Evolutionary conservation across 2,113 vertebrate genomes (phyloP).

Genomic region (Sebastes fasciatus): DNA sequence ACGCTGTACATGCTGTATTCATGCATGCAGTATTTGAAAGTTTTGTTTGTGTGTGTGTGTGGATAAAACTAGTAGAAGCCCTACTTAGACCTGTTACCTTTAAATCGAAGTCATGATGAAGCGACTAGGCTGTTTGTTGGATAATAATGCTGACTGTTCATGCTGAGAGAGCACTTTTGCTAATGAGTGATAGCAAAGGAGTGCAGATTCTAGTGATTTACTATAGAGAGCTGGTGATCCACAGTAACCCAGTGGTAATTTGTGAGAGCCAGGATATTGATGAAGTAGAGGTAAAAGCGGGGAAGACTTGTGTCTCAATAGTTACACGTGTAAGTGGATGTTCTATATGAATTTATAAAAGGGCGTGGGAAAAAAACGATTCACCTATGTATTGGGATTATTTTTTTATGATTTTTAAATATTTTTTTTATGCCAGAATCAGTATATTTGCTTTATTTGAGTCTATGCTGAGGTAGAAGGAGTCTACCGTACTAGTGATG

Average conservation of each 20-base stretch:
- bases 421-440: too few species aligned
- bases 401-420: too few species aligned
- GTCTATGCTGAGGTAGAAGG: too few species aligned
- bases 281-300: background rate
- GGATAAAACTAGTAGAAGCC: background rate
- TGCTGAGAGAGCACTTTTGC: slow-evolving; percentile 52
- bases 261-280: slow-evolving; percentile 26
- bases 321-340: background rate
- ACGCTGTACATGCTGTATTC: background rate
- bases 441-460: too few species aligned
- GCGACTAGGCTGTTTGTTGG: background rate
- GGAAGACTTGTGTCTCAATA: background rate
- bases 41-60: background rate
- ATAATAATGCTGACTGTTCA: slow-evolving; percentile 29
- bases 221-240: slow-evolving; percentile 39
- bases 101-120: slow-evolving; percentile 45
- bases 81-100: background rate
- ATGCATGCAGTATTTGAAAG: background rate
- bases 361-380: too few species aligned
- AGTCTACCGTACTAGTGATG: too few species aligned
- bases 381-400: too few species aligned
- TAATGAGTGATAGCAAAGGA: slow-evolving; percentile 49
- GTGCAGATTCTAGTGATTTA: slow-evolving; percentile 48
- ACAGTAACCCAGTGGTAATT: slow-evolving; percentile 40
- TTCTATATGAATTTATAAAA: background rate